Evolutionary conservation across 2,797 vertebrate genomes (phyloP).

Genomic region (Microcaecilia unicolor): DNA sequence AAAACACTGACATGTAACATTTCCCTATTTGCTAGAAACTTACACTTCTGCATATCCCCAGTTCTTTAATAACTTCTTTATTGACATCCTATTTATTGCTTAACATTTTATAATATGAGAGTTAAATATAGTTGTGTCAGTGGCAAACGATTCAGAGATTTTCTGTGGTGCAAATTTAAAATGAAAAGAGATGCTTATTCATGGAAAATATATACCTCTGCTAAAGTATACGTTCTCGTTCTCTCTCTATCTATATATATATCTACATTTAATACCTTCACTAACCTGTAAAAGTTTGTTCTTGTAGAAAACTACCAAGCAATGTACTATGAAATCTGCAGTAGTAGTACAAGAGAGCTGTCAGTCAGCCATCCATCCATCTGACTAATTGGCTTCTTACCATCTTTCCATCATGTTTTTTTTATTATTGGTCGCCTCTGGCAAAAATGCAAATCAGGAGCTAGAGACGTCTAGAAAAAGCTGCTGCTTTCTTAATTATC

Average conservation of each 20-base stretch:
- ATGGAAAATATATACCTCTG: constrained; percentile 47
- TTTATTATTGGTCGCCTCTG: constrained; percentile 98
- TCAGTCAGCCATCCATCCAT: constrained; percentile 99
- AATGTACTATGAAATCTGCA: constrained; percentile 75
- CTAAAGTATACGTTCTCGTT: constrained; percentile 42
- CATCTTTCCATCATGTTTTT: constrained; percentile 97
- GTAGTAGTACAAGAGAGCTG: constrained; percentile 88
- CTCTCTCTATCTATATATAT: constrained; percentile 71
- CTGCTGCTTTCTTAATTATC: constrained; percentile 99
- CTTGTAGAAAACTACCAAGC: constrained; percentile 65
- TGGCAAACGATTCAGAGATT: constrained; percentile 33
- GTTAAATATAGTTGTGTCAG: constrained; percentile 29
- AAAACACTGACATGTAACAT: too few relatives aligned
- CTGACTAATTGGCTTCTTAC: constrained; percentile 99
- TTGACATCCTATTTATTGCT: constrained; percentile 24
- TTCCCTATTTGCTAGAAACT: not conserved
- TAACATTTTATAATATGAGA: constrained; percentile 39
- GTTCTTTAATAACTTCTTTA: constrained; percentile 38
- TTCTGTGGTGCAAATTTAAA: constrained; percentile 27
- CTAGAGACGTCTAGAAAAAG: constrained; percentile 77
- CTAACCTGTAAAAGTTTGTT: constrained; percentile 67
- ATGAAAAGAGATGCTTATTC: constrained; percentile 56
- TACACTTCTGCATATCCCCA: constrained; percentile 20
- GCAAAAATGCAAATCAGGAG: constrained; percentile 98
- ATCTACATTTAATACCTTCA: constrained; percentile 55